Conservation (phyloP, 37 sponge, comb jelly and placozoan species). For the Sycon ciliatum region DNA sequence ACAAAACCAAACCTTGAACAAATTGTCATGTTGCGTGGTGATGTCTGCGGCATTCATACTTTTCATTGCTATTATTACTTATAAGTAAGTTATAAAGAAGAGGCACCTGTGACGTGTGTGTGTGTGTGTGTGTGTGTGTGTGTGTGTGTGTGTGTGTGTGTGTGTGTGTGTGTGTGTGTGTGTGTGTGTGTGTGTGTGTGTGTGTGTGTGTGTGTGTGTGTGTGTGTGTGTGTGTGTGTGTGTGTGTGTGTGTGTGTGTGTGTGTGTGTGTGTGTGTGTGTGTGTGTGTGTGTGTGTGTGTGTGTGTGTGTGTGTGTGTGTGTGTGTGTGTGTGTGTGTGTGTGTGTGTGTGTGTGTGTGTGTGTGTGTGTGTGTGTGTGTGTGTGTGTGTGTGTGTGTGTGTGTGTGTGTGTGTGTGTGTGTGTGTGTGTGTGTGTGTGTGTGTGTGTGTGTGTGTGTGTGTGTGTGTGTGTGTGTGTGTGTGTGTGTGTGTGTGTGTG, state of each 20-base stretch:
- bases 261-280: slow-evolving; percentile 22
- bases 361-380: slow-evolving; percentile 11
- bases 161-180: slow-evolving; percentile 30
- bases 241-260: slow-evolving; percentile 22
- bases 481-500: slow-evolving; percentile 26
- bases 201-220: slow-evolving; percentile 21
- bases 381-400: slow-evolving; percentile 8
- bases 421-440: slow-evolving; percentile 21
- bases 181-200: slow-evolving; percentile 30
- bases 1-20: no score
- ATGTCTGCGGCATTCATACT: no score
- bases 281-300: slow-evolving; percentile 26
- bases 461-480: slow-evolving; percentile 29
- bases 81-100: no score
- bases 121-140: slow-evolving; percentile 10
- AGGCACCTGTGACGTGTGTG: no score
- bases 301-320: slow-evolving; percentile 22
- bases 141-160: slow-evolving; percentile 24
- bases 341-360: slow-evolving; percentile 15
- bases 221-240: slow-evolving; percentile 26
- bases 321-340: slow-evolving; percentile 27
- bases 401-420: slow-evolving; percentile 14
- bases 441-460: slow-evolving; percentile 33
- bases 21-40: no score
- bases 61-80: no score